Conservation (phyloP, 2,113 vertebrate genomes). For the Xyrauchen texanus region DNA sequence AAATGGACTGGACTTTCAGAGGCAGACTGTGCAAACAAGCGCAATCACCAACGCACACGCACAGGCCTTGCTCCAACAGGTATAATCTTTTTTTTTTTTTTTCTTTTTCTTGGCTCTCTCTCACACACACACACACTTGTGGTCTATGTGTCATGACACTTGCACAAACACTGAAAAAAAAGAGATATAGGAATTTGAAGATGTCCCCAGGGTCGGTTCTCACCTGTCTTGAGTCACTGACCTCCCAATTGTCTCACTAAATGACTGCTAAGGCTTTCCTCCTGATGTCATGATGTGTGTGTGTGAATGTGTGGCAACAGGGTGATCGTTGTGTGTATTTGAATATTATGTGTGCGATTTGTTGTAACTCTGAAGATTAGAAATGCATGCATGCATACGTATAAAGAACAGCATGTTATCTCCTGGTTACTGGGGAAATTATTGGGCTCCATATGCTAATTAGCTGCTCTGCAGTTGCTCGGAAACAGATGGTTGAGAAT, state of each 20-base stretch:
- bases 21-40: slow-evolving; percentile 89
- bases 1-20: slow-evolving; percentile 98
- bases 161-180: neutral
- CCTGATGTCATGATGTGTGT: neutral
- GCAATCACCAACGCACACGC: slow-evolving; percentile 95
- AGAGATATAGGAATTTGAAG: slow-evolving; percentile 45
- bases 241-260: neutral
- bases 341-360: slow-evolving; percentile 22
- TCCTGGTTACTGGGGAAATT: slow-evolving; percentile 93
- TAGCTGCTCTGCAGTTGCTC: slow-evolving; percentile 90
- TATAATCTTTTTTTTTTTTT: slow-evolving; percentile 71
- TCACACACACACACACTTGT: slow-evolving; percentile 19
- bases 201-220: slow-evolving; percentile 44
- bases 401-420: slow-evolving; percentile 75
- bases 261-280: slow-evolving; percentile 27
- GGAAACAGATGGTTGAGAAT: slow-evolving; percentile 98
- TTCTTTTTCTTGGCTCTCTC: neutral
- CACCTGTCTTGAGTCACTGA: slow-evolving; percentile 36
- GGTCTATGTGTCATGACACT: slow-evolving; percentile 12
- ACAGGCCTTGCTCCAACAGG: slow-evolving; percentile 98
- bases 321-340: slow-evolving; percentile 49
- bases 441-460: slow-evolving; percentile 99
- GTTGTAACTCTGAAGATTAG: slow-evolving; percentile 16
- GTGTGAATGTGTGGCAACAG: slow-evolving; percentile 49
- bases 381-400: neutral